Evolutionary conservation across 2,113 vertebrate genomes (phyloP).

Genomic region (Pleuronectes platessa): DNA sequence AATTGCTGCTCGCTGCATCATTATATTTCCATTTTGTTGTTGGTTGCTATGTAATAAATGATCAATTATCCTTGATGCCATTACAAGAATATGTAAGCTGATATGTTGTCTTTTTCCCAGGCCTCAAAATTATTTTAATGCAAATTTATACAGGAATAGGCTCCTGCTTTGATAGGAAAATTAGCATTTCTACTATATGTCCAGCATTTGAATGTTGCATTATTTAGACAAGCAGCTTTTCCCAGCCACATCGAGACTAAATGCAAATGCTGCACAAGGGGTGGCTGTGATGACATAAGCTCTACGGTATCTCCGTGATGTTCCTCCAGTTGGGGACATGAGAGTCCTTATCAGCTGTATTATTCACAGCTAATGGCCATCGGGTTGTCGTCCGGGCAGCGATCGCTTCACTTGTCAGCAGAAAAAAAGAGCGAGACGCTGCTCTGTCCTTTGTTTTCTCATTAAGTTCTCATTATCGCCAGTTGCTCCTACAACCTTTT

Average conservation of each 20-base stretch:
- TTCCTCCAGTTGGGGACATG: constrained; percentile 48
- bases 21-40: constrained; percentile 55
- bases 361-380: constrained; percentile 70
- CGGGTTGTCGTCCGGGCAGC: constrained; percentile 52
- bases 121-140: constrained; percentile 47
- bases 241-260: constrained; percentile 43
- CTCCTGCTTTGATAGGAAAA: constrained; percentile 49
- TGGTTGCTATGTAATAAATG: constrained; percentile 53
- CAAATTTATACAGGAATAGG: constrained; percentile 50
- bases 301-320: constrained; percentile 48
- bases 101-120: neutral
- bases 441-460: constrained; percentile 68
- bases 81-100: constrained; percentile 38
- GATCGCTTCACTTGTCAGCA: constrained; percentile 62
- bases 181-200: constrained; percentile 33
- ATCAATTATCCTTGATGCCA: constrained; percentile 49
- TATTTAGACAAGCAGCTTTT: constrained; percentile 38
- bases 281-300: constrained; percentile 53
- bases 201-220: constrained; percentile 54
- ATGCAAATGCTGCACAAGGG: constrained; percentile 63
- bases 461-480: constrained; percentile 67
- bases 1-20: constrained; percentile 46
- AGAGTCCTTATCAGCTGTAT: constrained; percentile 67
- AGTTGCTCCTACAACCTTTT: constrained; percentile 26
- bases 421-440: constrained; percentile 42